These are phyloP conservation scores for Habropoda laboriosa DNA, from an alignment of 1,140 invertebrate species.

Conservation along the genomic window DNA sequence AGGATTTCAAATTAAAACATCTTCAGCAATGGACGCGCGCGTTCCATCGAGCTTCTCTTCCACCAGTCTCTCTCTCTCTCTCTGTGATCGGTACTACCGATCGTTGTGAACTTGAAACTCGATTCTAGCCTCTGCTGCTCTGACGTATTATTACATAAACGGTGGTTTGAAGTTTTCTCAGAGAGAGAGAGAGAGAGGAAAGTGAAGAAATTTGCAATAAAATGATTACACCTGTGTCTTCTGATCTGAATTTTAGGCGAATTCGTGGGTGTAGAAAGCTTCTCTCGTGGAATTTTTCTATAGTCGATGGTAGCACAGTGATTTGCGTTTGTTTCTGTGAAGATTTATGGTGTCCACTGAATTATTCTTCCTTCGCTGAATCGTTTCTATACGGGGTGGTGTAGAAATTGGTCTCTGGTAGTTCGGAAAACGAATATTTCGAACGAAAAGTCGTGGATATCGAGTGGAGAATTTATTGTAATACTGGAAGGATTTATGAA, in stretches of 20 bases:
- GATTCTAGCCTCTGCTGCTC: background rate
- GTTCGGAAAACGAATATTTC: too few relatives aligned
- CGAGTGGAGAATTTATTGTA: too few relatives aligned
- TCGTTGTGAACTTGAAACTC: background rate
- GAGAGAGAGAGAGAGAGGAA: background rate
- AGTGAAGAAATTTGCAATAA: background rate
- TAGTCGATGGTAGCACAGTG: background rate
- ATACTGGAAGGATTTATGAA: too few relatives aligned
- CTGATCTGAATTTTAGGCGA: too few relatives aligned
- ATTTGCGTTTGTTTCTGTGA: background rate
- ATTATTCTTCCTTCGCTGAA: background rate
- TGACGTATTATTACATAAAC: slow-evolving; percentile 34
- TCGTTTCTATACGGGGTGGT: too few relatives aligned
- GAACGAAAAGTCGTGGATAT: too few relatives aligned
- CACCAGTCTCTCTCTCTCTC: background rate
- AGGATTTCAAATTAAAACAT: slow-evolving; percentile 64
- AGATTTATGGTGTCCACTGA: background rate
- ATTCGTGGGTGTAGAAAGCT: too few relatives aligned
- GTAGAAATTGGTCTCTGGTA: too few relatives aligned
- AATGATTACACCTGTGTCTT: too few relatives aligned
- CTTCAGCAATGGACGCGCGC: slow-evolving; percentile 31
- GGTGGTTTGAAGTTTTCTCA: slow-evolving; percentile 39
- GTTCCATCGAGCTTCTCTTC: background rate
- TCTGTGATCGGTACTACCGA: background rate
- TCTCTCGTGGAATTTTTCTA: background rate